Evolutionary conservation across 2,888 invertebrate species (phyloP), one percentile per base, ranked within the genome.

Genomic region (Pseudococcus jackbeardsleyi): DNA sequence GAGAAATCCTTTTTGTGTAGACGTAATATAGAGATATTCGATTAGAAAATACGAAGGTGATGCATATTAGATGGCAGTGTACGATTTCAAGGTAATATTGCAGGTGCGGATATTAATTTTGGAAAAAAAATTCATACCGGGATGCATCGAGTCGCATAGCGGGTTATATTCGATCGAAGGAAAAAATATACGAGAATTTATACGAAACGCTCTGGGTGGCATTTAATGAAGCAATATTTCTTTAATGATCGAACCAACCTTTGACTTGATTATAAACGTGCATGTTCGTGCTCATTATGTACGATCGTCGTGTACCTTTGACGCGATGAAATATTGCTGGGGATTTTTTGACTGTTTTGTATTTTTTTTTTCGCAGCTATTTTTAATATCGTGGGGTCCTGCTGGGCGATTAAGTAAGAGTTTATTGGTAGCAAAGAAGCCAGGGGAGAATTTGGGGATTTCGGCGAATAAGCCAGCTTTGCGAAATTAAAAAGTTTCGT

Each of bases 321-420:
- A 64, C 64, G 64, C 64, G 64, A 64, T 22, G 64, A 64, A 64
- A 64, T 64, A 64, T 64, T 64, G 11, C 64, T 64, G 64, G 64
- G 64, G 64, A 64, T 22, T 64, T 64, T 64, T 64, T 33, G 26
- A 33, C 42, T 42, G n/a, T n/a, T n/a, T n/a, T n/a, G n/a, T n/a
- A n/a, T n/a, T 17, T 0, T 42, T 42, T 59, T 22, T 64, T 64
- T 64, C 3, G 6, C 6, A 22, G 0, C 22, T 64, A 9, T 19
- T 64, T 64, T 59, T 59, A 59, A 59, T 59, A 59, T 59, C n/a
- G n/a, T 4, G 59, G 17, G 59, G 5, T 9, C 64, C 19, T 64
- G 15, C 17, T 54, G 54, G n/a, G n/a, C 54, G 54, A 54, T 54
- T n/a, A 50, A 50, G 15, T 12, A 15, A 50, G 48, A 50, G 15